Evolutionary conservation across 2,797 vertebrate species (phyloP), one percentile per base, ranked within the genome.

Genomic region (Muraenolepis orangiensis): DNA sequence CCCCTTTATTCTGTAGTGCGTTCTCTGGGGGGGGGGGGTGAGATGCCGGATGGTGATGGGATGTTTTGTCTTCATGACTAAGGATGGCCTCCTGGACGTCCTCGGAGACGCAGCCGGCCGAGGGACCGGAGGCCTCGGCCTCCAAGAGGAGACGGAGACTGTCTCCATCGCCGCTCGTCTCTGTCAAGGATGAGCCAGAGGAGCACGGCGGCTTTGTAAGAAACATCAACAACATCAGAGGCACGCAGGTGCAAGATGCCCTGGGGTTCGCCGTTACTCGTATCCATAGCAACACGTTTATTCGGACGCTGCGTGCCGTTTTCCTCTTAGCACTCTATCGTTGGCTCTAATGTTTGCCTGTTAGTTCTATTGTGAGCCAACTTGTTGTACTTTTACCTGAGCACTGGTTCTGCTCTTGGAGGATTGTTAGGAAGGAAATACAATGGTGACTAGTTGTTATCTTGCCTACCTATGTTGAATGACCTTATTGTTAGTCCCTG

Each of bases 151-250:
- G 86, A 81, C 80, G 76, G 31, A 83, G 76, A 38, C 83, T 70
- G 0, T 91, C 89, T 30, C 88, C 90, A 4, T 87, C 81, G 23
- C 88, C 88, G 3, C 18, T 88, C 79, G 87, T 91, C 36, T 74
- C 90, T 80, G 88, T 91, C 77, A 92, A 91, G 85, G 87, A 91
- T 29, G 90, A 92, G 76, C 87, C 90, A 73, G 88, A 88, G 66
- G 86, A 89, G 26, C 82, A 85, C 72, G 71, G 79, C 6, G 78
- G 73, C 79, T 87, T 82, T 73, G 89, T 91, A 83, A 88, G 89
- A 67, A 31, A 42, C 36, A 72, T n/a, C 42, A 66, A 46, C 57
- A 26, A 26, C 57, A 64, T n/a, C n/a, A n/a, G n/a, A n/a, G n/a
- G n/a, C n/a, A n/a, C n/a, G n/a, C n/a, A n/a, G n/a, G n/a, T n/a